Base-by-base conservation (phyloP, 2,888 invertebrate genomes). In the Zeuzera pyrina region DNA sequence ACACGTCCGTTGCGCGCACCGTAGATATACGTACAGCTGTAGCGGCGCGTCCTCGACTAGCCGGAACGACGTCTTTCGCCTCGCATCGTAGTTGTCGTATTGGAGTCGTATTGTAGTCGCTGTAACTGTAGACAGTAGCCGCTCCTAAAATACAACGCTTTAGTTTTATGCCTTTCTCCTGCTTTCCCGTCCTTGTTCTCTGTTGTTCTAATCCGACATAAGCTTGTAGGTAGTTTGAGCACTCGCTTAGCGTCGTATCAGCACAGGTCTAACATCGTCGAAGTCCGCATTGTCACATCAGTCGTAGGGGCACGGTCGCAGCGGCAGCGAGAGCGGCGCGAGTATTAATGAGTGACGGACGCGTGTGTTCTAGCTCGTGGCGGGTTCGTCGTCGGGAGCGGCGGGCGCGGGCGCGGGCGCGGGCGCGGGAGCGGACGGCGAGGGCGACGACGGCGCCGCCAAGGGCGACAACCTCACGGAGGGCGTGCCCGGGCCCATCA, bases 401-500 rank as follows among this genome's bases (percentile, higher is more conserved):
- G 78, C 81, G 39, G 88, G 88, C 46, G 15, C 15, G 8, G 86
- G 84, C 42, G 76, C 53, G 31, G 63, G 61, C 52, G 84, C 85
- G 49, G 68, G 51, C 23, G 84, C 83, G 15, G 84, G 73, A 36
- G 78, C 74, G 4, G 79, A 81, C 12, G 85, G 79, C 7, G 79
- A 64, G 3, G 84, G 81, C 21, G 88, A 77, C 38, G 85, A 77
- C 11, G 85, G 84, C 39, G 85, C 85, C 22, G 88, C 84, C 41
- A 87, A 88, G 59, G 86, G 85, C 25, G 89, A 87, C 67, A 90
- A 89, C 47, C 88, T 89, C 52, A 88, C 89, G 30, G 93, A 93
- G 70, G 93, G 93, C 34, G 92, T 94, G 53, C 94, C 94, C 72
- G 94, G 94, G 52, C 94, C 94, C 34, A 89, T 94, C 58, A 94